Percentiles rank a stretch among this genome's conserved stretches.
Conservation (phyloP, 1,140 invertebrate genomes). For the Ylistrum balloti region DNA sequence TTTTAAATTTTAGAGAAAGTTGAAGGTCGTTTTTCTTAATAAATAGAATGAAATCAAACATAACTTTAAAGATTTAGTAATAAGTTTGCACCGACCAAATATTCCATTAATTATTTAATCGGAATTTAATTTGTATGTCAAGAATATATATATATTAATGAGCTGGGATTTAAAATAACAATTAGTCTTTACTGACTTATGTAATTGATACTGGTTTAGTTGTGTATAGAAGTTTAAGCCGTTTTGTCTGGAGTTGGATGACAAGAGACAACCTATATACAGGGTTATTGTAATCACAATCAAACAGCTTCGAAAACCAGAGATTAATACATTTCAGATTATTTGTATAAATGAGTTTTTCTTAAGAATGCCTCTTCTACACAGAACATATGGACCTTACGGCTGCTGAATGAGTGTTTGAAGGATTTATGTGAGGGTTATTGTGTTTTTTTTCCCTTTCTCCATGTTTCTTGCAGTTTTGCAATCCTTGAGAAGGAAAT, state of each 20-base stretch:
- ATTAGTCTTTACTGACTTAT: not conserved
- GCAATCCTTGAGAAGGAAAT: not conserved
- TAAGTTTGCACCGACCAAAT: not conserved
- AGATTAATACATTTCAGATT: too few species aligned
- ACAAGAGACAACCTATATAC: too few species aligned
- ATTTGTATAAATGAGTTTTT: not conserved
- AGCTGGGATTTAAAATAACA: not conserved
- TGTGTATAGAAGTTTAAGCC: too few species aligned
- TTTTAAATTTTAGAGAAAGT: not conserved
- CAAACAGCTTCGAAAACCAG: too few species aligned
- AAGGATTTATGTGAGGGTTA: not conserved
- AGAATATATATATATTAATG: not conserved
- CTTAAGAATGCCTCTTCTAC: not conserved
- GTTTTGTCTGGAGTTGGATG: too few species aligned
- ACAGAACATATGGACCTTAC: not conserved
- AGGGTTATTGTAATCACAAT: too few species aligned
- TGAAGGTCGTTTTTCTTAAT: not conserved
- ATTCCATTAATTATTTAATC: not conserved
- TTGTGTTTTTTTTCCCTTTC: not conserved
- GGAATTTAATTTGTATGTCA: not conserved
- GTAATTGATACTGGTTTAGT: not conserved
- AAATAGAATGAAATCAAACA: not conserved
- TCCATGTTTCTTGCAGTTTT: not conserved
- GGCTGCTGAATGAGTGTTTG: not conserved
- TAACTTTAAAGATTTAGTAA: not conserved